Evolutionary conservation across 2,888 invertebrate genomes (phyloP), one percentile per base, ranked within the genome.

Genomic region (Sarcophaga rosellei): DNA sequence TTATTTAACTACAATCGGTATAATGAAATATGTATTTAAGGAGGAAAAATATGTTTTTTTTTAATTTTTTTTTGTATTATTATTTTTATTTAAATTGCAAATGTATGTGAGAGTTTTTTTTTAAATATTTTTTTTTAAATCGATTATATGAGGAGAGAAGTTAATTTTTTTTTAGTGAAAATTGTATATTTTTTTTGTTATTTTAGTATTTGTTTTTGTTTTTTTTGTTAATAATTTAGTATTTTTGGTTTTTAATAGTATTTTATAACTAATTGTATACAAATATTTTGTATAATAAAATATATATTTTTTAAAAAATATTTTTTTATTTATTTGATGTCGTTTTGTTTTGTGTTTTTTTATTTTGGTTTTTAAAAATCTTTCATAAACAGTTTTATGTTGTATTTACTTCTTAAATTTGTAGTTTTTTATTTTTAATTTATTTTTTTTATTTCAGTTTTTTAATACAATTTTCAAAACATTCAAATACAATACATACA

Each of bases 111-210:
- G 66, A 86, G 81, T 88, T 88, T 79, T 84, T 74, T 81, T 88
- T 87, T 44, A 35, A 35, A 45, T 78, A 73, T 68, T 44, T 70
- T 21, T 76, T 77, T 78, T 75, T 72, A 11, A 79, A 65, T 73
- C 65, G 80, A 81, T 86, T 86, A 86, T 75, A 84, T 86, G 84
- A 84, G 81, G 66, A 83, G 74, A 86, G 66, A 70, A 66, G 57
- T 81, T 76, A 84, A 57, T 78, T 83, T 76, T 83, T 59, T 75
- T 88, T 87, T 87, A 89, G 87, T 89, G 87, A 89, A 90, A 90
- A 86, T 86, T 85, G 63, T 86, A 83, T 86, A 84, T 75, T 75
- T 73, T 17, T 47, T 86, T 75, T 89, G 35, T 44, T 25, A n/a
- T 35, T 65, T 20, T 61, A 47, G 45, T 47, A 72, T 20, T 69